Evolutionary conservation across 1,140 invertebrate species (phyloP), one percentile per base, ranked within the genome.

Genomic region (Gerris buenoi): DNA sequence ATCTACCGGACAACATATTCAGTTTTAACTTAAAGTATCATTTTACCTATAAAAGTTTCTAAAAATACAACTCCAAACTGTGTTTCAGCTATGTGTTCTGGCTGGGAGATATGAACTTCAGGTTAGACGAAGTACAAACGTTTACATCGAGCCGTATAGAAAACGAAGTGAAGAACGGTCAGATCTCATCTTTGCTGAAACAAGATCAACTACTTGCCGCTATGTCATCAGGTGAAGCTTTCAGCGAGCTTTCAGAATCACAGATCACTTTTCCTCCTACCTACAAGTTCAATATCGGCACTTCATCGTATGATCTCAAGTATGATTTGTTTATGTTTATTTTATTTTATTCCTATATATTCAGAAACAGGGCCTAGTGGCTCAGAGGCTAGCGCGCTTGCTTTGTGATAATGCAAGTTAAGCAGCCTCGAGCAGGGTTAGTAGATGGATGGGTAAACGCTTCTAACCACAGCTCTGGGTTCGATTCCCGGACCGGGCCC

Each of bases 31-130:
- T n/a, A n/a, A n/a, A n/a, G n/a, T n/a, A n/a, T n/a, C n/a, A n/a
- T n/a, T n/a, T n/a, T n/a, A n/a, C n/a, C n/a, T n/a, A n/a, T n/a
- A n/a, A n/a, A n/a, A n/a, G n/a, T n/a, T n/a, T n/a, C n/a, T n/a
- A n/a, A n/a, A n/a, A n/a, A n/a, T n/a, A n/a, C n/a, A n/a, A n/a
- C n/a, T n/a, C n/a, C n/a, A n/a, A n/a, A n/a, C n/a, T n/a, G n/a
- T 68, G 70, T 79, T 81, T 65, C 76, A 93, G 91, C 73, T 96
- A 95, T 76, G 86, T 95, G 14, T 95, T 97, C 76, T 97, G 93
- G 92, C 85, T 96, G 71, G 95, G 95, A 1, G 94, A 97, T 74
- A 78, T 97, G 57, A 97, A 97, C 76, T 97, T 97, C 76, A 86
- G 95, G 0, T 79, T 96, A 10, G 75, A 85, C 25, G 77, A 79